Percentiles rank a stretch among this genome's conserved stretches.
Conservation (phyloP, 1,140 invertebrate species). For the Teleopsis dalmanni region DNA sequence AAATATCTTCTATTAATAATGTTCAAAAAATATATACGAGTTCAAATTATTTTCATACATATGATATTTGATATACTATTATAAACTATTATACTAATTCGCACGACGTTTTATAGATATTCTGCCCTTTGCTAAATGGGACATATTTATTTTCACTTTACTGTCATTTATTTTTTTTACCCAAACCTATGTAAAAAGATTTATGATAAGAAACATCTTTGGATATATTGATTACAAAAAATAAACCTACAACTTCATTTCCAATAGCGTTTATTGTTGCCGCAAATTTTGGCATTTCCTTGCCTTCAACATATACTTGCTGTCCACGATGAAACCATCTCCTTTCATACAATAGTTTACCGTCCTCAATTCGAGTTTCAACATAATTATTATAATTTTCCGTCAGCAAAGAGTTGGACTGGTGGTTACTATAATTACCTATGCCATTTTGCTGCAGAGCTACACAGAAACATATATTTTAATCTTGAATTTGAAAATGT, state of each 20-base stretch:
- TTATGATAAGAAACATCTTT: neutral
- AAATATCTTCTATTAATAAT: neutral
- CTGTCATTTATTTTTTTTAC: slow-evolving; percentile 78
- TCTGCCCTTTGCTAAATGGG: slow-evolving; percentile 79
- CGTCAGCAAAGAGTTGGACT: slow-evolving; percentile 19
- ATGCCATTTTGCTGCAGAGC: slow-evolving; percentile 37
- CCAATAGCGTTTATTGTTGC: slow-evolving; percentile 84
- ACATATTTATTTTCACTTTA: slow-evolving; percentile 76
- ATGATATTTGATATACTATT: slow-evolving; percentile 6
- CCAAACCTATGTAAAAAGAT: slow-evolving; percentile 65
- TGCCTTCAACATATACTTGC: slow-evolving; percentile 82
- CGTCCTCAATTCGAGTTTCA: slow-evolving; percentile 87
- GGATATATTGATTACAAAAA: neutral
- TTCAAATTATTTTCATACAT: neutral
- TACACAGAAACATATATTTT: no score
- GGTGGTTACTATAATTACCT: slow-evolving; percentile 17
- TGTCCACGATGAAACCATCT: slow-evolving; percentile 93
- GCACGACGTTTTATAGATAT: slow-evolving; percentile 78
- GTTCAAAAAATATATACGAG: neutral
- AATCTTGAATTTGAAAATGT: no score
- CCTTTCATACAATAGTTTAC: slow-evolving; percentile 86
- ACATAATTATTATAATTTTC: slow-evolving; percentile 45
- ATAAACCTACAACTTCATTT: slow-evolving; percentile 68
- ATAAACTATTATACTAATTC: no score
- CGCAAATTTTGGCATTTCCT: slow-evolving; percentile 71